Evolutionary conservation across 2,797 vertebrate genomes (phyloP), one percentile per base, ranked within the genome.

Genomic region (Phrynocephalus vlangalii): DNA sequence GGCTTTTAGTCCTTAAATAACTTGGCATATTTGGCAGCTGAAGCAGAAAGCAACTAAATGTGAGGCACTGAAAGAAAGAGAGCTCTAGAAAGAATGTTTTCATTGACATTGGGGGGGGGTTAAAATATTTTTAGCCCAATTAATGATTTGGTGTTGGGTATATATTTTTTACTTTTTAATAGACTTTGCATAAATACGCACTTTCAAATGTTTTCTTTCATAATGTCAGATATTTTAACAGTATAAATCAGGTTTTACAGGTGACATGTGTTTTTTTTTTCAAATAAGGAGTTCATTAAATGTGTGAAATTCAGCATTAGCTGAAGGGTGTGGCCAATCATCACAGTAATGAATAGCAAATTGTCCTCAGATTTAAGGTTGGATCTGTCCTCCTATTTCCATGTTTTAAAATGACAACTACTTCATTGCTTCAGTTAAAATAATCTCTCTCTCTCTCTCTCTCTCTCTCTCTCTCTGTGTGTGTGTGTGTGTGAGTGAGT

Each of bases 31-130:
- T 92, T 85, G 60, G 90, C 87, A 92, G 85, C 28, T 28, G 78
- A 91, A 91, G 84, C 92, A 87, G n/a, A 0, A 2, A 86, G 92
- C 0, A 87, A 95, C 94, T 95, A 94, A 95, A 96, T 95, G 88
- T 88, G 90, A 94, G 97, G 96, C 95, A 96, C 94, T 96, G 97
- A 97, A 97, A 97, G 97, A 97, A 97, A 97, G 96, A 96, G 85
- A 92, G 95, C 94, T 2, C 90, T 91, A 96, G 96, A 91, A 96
- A 96, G 95, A 70, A 95, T 33, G 91, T 95, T 95, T 95, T 5
- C 78, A 66, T 70, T 85, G 79, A 76, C 28, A 52, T 26, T 94
- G 93, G 3, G 94, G 93, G 4, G 94, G 92, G 95, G 94, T 91
- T 94, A 88, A 44, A 44, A 44, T 28, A 93, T 93, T 93, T 96